Base-by-base conservation (phyloP, 2,888 invertebrate genomes). In the Cremastinae sp. region DNA sequence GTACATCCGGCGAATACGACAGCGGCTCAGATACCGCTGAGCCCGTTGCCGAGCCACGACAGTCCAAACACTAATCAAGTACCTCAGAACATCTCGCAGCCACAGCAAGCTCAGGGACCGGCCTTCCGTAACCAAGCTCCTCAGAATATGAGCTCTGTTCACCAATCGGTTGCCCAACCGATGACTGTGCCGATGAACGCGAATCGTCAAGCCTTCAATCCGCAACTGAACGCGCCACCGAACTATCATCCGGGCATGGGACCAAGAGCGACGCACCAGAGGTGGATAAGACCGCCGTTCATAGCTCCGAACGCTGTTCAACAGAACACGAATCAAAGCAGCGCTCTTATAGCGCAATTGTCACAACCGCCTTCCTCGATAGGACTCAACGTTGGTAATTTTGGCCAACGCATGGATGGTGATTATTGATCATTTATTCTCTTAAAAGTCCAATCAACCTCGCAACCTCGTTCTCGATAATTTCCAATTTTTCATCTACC, bases 311-410 rank as follows among this genome's bases (percentile, higher is more conserved):
- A 84, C n/a, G 79, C 81, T 16, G 74, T 80, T 20, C 81, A 83
- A 49, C 79, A 85, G n/a, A 80, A 81, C 54, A 89, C 90, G 16
- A 86, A 89, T 0, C 91, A 91, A 82, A 90, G 91, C 72, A 92
- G 92, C 80, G 92, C 93, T 1, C 87, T 93, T 1, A 92, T 93
- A 74, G 92, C 92, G 0, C 93, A 93, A 81, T 85, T 93, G 9
- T 92, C 92, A 0, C 92, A 92, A 79, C 93, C 93, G 0, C 92
- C 92, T 0, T 90, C 91, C 5, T 89, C 91, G 0, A 88, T 92
- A 78, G 90, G 91, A 5, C 84, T 90, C 5, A 88, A 86, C 56
- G 91, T 91, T 20, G 90, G 90, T 79, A 90, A 91, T 64, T 92
- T 91, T 80, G 88, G 85, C 65, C 91, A 91, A 84, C 87, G 91